These are phyloP conservation scores for Zosterops borbonicus DNA, from an alignment of 2,113 vertebrate genomes.

Conservation along the genomic window DNA sequence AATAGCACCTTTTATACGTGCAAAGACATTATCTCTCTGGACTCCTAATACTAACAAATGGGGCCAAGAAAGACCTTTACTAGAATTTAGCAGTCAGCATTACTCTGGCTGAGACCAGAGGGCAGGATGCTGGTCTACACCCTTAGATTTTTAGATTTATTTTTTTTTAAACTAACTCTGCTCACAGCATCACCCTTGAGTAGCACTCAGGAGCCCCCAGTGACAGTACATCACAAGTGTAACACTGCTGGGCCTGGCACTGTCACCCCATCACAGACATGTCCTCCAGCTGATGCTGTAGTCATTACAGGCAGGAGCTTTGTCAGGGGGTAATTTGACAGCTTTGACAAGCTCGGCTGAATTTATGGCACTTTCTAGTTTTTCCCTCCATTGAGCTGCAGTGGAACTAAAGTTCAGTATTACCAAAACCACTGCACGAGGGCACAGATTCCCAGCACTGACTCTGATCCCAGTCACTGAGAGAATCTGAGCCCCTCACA, in stretches of 20 bases:
- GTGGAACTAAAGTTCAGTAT: slow-evolving; percentile 63
- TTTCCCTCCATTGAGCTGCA: slow-evolving; percentile 46
- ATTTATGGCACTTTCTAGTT: slow-evolving; percentile 50
- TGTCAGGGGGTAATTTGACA: slow-evolving; percentile 15
- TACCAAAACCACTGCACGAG: neutral
- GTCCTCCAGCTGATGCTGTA: neutral
- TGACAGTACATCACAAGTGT: neutral
- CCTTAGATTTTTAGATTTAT: neutral
- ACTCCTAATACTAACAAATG: slow-evolving; percentile 40
- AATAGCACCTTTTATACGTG: slow-evolving; percentile 71
- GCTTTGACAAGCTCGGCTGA: neutral
- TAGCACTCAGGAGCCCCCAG: neutral
- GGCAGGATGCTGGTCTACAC: neutral
- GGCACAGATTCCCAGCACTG: neutral
- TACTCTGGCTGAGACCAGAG: slow-evolving; percentile 27
- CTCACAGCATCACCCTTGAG: neutral
- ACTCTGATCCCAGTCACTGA: neutral
- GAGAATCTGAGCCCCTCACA: neutral
- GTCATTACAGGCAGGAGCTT: slow-evolving; percentile 19
- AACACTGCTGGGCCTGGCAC: neutral
- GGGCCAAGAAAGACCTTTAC: slow-evolving; percentile 8
- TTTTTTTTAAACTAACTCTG: neutral
- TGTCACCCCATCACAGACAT: neutral
- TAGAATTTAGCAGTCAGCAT: slow-evolving; percentile 34
- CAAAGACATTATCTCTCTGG: slow-evolving; percentile 67